These are phyloP conservation scores for Ariolimax columbianus DNA, from an alignment of 2,888 invertebrate genomes.

Conservation along the genomic window DNA sequence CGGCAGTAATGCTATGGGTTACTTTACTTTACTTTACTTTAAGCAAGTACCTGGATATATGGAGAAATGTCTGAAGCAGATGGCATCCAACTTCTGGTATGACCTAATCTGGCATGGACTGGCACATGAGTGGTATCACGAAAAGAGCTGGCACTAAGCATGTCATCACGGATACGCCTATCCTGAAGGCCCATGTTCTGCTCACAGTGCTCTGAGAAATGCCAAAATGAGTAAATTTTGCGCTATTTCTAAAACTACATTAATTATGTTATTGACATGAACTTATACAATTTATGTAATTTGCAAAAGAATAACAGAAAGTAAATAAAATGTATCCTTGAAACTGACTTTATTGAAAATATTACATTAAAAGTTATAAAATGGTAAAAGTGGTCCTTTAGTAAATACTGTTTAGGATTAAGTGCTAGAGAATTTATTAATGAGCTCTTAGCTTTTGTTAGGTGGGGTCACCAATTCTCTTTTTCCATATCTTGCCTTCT, in stretches of 20 bases:
- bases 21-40: too few relatives aligned
- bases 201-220: slow-evolving; percentile 76
- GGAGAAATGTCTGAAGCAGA: slow-evolving; percentile 66
- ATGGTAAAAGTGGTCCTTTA: too few relatives aligned
- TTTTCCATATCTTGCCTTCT: too few relatives aligned
- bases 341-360: background rate
- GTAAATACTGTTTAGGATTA: too few relatives aligned
- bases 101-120: slow-evolving; percentile 79
- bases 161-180: slow-evolving; percentile 81
- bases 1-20: too few relatives aligned
- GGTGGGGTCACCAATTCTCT: too few relatives aligned
- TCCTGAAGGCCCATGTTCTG: slow-evolving; percentile 87
- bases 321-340: background rate
- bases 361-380: too few relatives aligned
- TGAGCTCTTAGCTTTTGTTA: too few relatives aligned
- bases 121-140: slow-evolving; percentile 75
- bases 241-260: background rate
- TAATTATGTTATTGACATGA: background rate
- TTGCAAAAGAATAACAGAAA: background rate
- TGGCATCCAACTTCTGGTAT: slow-evolving; percentile 87
- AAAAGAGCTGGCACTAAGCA: slow-evolving; percentile 84
- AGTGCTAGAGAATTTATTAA: too few relatives aligned
- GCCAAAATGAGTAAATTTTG: background rate
- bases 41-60: slow-evolving; percentile 60
- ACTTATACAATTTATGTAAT: background rate